Conservation (phyloP, 2,888 invertebrate genomes). For the Bruchidius siliquastri region DNA sequence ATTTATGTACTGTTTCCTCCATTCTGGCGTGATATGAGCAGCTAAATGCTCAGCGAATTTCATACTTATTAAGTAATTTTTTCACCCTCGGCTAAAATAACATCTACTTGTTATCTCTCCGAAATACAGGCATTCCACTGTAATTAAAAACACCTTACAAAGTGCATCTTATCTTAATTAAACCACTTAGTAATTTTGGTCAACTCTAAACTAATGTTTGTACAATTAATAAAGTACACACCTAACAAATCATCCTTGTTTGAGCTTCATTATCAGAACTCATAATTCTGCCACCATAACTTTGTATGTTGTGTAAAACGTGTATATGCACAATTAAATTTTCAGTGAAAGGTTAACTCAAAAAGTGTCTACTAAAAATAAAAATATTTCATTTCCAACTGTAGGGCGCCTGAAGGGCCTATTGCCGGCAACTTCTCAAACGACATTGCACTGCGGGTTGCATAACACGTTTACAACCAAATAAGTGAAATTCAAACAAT, state of each 20-base stretch:
- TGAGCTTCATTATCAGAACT: neutral
- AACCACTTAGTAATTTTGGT: neutral
- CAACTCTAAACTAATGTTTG: neutral
- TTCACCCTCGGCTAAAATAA: neutral
- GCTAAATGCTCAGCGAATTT: slow-evolving; percentile 86
- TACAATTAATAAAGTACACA: neutral
- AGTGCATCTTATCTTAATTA: neutral
- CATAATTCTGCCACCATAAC: neutral
- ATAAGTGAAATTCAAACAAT: too few species aligned
- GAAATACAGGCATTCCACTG: neutral
- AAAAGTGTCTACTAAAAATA: neutral
- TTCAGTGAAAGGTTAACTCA: neutral
- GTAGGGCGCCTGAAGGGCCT: too few species aligned
- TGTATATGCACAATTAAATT: neutral
- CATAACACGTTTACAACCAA: too few species aligned
- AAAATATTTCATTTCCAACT: neutral
- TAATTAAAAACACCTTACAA: neutral
- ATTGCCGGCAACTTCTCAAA: neutral
- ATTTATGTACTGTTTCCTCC: slow-evolving; percentile 82
- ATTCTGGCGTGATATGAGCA: slow-evolving; percentile 88
- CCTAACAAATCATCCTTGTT: neutral
- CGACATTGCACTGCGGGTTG: neutral
- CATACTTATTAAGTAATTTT: slow-evolving; percentile 51
- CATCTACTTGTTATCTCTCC: neutral
- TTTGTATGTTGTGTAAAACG: neutral